A percentile compares a stretch with the other conserved stretches of the same genome.
Evolutionary conservation across 1,140 invertebrate species (phyloP).

Genomic region (Daktulosphaira vitifoliae): DNA sequence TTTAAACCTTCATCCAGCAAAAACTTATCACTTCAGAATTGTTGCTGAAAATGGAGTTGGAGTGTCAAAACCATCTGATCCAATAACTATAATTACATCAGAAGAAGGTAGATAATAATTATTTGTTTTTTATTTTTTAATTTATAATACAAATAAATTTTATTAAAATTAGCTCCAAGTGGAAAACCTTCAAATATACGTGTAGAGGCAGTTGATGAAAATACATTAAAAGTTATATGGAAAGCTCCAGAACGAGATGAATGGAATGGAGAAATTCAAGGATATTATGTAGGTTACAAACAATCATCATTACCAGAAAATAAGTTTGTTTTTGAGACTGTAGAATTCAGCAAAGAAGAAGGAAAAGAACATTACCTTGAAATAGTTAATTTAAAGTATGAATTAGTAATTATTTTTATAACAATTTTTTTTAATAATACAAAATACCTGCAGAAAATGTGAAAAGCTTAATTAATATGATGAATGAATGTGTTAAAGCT

Average conservation of each 20-base stretch:
- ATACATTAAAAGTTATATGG: conserved; percentile 86
- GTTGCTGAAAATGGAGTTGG: conserved; percentile 93
- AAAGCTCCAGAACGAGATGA: conserved; percentile 79
- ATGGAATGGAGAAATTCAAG: conserved; percentile 88
- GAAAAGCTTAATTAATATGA: too few relatives aligned
- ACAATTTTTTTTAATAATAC: too few relatives aligned
- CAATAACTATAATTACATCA: conserved; percentile 85
- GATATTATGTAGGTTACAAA: conserved; percentile 85
- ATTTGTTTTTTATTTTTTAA: neutral
- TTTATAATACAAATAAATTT: neutral
- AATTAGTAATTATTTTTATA: too few relatives aligned
- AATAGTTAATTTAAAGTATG: conserved; percentile 67
- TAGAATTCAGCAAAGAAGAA: conserved; percentile 83
- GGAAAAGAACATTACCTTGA: conserved; percentile 80
- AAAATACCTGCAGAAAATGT: too few relatives aligned
- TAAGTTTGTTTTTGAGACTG: conserved; percentile 85
- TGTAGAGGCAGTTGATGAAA: conserved; percentile 85
- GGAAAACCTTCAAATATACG: conserved; percentile 72
- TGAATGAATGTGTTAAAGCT: too few relatives aligned
- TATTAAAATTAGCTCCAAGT: conserved; percentile 54
- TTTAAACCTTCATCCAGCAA: conserved; percentile 79
- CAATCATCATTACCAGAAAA: conserved; percentile 65
- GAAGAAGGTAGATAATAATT: conserved; percentile 60
- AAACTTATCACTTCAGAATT: conserved; percentile 83
- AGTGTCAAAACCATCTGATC: conserved; percentile 79